phyloP scores from a whole-genome alignment of 2,113 vertebrate species.

The Ailurus styani region DNA sequence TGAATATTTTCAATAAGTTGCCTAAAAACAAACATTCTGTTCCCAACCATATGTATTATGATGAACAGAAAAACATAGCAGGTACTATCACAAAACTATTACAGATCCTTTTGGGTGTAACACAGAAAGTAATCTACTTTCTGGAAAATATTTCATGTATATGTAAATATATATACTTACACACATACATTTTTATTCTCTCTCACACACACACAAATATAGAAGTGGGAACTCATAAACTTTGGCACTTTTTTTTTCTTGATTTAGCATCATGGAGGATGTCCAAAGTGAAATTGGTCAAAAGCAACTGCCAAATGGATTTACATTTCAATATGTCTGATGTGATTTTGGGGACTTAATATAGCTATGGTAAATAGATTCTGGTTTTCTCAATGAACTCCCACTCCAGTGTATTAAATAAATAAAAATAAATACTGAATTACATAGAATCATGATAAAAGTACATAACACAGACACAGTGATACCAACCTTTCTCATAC shows the following conservation, averaged over 20 bases:
- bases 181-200: background rate
- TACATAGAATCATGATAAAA: background rate
- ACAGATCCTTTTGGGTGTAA: background rate
- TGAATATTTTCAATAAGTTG: background rate
- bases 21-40: background rate
- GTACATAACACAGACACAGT: background rate
- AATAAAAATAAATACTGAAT: background rate
- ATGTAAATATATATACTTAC: background rate
- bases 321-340: background rate
- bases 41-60: background rate
- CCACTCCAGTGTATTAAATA: background rate
- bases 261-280: background rate
- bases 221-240: background rate
- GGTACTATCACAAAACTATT: background rate
- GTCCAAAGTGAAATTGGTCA: background rate
- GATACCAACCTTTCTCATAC: background rate
- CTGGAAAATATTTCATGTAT: background rate
- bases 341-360: background rate
- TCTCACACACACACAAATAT: background rate
- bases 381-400: background rate
- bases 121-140: background rate
- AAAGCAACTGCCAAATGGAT: background rate
- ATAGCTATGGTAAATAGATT: background rate
- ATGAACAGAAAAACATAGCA: background rate
- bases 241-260: background rate